Evolutionary conservation across 2,888 invertebrate genomes (phyloP).

Genomic region (Aromia moschata): DNA sequence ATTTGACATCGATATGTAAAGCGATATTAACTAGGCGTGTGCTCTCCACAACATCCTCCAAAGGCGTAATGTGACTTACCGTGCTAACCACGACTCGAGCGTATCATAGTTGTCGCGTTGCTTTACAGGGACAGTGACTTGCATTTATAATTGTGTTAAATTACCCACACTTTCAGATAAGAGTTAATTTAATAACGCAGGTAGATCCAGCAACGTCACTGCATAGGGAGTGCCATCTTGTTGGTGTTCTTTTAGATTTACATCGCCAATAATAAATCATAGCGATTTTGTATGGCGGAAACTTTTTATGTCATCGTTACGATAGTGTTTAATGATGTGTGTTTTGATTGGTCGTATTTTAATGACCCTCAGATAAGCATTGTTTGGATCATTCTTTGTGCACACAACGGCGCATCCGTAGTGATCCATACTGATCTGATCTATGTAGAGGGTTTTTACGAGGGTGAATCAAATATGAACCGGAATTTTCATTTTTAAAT

Average conservation of each 20-base stretch:
- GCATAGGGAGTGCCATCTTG: constrained; percentile 25
- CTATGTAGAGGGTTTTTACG: too few species aligned
- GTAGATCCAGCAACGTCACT: constrained; percentile 34
- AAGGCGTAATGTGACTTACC: constrained; percentile 40
- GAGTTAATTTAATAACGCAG: constrained; percentile 52
- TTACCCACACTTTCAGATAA: constrained; percentile 54
- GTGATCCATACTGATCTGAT: neutral
- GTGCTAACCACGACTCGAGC: constrained; percentile 31
- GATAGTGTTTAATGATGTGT: constrained; percentile 22
- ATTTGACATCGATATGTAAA: constrained; percentile 41
- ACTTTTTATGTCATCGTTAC: constrained; percentile 17
- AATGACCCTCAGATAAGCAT: constrained; percentile 12
- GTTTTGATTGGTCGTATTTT: constrained; percentile 18
- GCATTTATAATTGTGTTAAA: constrained; percentile 57
- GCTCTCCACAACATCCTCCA: constrained; percentile 29
- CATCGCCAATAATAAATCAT: constrained; percentile 29
- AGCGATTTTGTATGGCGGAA: constrained; percentile 20
- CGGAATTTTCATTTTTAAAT: too few species aligned
- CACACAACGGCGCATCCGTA: neutral
- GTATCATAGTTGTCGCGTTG: constrained; percentile 39
- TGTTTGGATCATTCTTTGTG: constrained; percentile 1
- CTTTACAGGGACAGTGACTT: constrained; percentile 48
- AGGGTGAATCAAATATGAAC: too few species aligned
- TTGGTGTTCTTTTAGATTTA: constrained; percentile 25
- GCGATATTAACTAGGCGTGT: constrained; percentile 40